Evolutionary conservation across 2,797 vertebrate species (phyloP).

Genomic region (Crenuchus spilurus): DNA sequence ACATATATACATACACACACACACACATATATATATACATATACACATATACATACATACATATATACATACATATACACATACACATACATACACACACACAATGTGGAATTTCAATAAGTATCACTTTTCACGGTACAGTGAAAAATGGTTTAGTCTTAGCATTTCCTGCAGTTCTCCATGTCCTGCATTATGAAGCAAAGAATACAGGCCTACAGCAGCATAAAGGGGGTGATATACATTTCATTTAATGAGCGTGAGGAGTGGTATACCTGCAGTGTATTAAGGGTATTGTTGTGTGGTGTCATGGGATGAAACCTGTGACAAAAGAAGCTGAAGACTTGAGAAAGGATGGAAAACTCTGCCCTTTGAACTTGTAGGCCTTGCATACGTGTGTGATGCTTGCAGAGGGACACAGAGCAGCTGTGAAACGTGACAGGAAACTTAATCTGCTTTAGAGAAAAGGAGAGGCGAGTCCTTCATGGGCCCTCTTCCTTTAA

Average conservation of each 20-base stretch:
- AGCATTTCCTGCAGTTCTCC: background rate
- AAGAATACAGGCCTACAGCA: background rate
- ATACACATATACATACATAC: no score
- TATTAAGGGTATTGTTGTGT: background rate
- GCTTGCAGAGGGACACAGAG: background rate
- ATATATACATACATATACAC: no score
- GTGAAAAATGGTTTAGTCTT: background rate
- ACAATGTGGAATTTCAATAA: no score
- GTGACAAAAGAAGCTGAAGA: background rate
- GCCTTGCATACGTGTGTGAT: constrained; percentile 1
- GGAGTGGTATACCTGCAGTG: background rate
- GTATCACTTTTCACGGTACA: no score
- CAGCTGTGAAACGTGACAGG: constrained; percentile 48
- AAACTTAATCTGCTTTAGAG: constrained; percentile 30
- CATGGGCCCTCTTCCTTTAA: constrained; percentile 4
- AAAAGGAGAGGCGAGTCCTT: constrained; percentile 8
- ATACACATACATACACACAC: no score
- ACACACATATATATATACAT: no score
- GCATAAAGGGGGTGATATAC: background rate
- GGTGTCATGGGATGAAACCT: no score
- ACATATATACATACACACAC: no score
- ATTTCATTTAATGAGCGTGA: background rate
- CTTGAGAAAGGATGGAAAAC: constrained; percentile 8
- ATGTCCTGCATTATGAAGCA: background rate
- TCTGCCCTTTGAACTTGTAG: constrained; percentile 25